Base-by-base conservation (phyloP, 2,113 vertebrate species). In the Lasiurus cinereus region DNA sequence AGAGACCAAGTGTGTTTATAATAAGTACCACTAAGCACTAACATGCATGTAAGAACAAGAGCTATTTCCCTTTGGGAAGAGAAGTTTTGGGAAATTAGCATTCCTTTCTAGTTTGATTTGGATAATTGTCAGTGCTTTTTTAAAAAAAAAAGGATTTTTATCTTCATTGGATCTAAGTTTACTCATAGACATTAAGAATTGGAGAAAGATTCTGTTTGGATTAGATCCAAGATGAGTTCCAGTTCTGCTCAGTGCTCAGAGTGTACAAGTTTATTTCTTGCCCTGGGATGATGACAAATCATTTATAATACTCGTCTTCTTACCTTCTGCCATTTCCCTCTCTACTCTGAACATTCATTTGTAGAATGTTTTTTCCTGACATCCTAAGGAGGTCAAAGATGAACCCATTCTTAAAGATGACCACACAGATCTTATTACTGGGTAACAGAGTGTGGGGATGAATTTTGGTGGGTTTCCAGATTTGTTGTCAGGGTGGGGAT, bases 21-120 rank as follows among this genome's bases (percentile, higher is more conserved):
- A 18, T 67, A 70, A 87, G 31, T 59, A 77, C 21, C 72, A 79
- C 31, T 70, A 52, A 93, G 27, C 39, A 33, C 5, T 69, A 62
- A 66, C 72, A 13, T 59, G 29, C 46, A 19, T 77, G n/a, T 33
- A 88, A 95, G 73, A 95, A 52, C 33, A 72, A 67, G 67, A 94
- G 14, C 27, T 85, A 18, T 39, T 95, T 94, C 31, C 29, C 19
- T 94, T 96, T 76, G 67, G 64, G 19, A 86, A 90, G 76, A 87
- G 33, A 93, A 52, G 21, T 83, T 85, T 46, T 6, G 50, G 11
- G 50, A 72, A 93, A 84, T 77, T 80, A 59, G 11, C 8, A 3
- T 82, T 90, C 5, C 50, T 50, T 94, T 93, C 83, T 78, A 77
- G 90, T 94, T 90, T 91, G 22, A 90, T 70, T 95, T 90, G 89